These are phyloP conservation scores for Athetis lepigone DNA, from an alignment of 2,888 invertebrate species.

Conservation along the genomic window DNA sequence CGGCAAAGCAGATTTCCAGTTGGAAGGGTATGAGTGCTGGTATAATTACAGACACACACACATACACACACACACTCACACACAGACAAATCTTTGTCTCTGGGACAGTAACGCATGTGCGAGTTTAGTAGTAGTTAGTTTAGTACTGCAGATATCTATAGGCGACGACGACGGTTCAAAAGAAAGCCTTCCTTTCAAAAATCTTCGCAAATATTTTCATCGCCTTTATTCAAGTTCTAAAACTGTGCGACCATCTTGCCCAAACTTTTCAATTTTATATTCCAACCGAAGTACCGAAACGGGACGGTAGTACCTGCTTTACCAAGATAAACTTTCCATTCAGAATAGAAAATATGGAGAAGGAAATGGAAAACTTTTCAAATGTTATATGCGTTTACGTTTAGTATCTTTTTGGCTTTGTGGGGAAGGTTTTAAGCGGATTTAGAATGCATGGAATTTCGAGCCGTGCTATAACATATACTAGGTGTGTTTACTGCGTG, in stretches of 20 bases:
- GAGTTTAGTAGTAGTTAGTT: too few species aligned
- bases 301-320: conserved; percentile 2
- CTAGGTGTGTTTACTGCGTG: too few species aligned
- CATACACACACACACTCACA: too few species aligned
- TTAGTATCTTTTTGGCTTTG: background rate
- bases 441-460: background rate
- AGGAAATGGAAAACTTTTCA: conserved; percentile 18
- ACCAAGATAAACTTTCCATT: conserved; percentile 41
- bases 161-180: too few species aligned
- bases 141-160: too few species aligned
- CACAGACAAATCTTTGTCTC: too few species aligned
- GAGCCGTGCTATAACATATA: background rate
- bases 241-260: conserved; percentile 12
- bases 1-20: too few species aligned
- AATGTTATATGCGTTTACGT: conserved; percentile 3
- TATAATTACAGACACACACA: too few species aligned
- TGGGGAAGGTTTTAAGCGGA: background rate
- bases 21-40: too few species aligned
- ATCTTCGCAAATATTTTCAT: conserved; percentile 19
- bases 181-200: background rate
- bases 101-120: too few species aligned
- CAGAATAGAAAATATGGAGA: conserved; percentile 36
- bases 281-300: conserved; percentile 26
- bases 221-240: conserved; percentile 29
- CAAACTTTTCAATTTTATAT: conserved; percentile 33